Evolutionary conservation across 2,888 invertebrate genomes (phyloP), one percentile per base, ranked within the genome.

Genomic region (Dorcus parallelipipedus): DNA sequence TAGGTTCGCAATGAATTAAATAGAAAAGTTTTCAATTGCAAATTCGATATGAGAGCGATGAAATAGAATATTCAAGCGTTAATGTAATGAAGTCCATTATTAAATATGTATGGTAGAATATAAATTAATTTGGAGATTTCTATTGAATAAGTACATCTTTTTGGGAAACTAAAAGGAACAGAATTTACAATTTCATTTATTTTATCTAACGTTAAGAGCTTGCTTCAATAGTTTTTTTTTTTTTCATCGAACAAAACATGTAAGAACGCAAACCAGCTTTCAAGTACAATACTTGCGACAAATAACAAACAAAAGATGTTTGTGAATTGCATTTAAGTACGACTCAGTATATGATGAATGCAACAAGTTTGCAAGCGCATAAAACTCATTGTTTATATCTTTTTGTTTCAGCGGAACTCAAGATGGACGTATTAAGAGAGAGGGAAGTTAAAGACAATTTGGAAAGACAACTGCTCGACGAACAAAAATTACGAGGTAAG

Each of bases 401-500:
- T 20, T 62, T 80, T 81, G 77, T 87, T 87, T 56, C 87, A 97
- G 97, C 95, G 76, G 96, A 97, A 82, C 83, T 97, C 70, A 95
- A 95, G 82, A 94, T 95, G 93, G 96, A 96, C 80, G 89, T 96
- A 63, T 82, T 95, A 66, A 85, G 95, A 73, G 96, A 97, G 81
- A 83, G 95, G 73, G 96, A 96, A 83, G 89, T 93, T 62, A 91
- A 95, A 81, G 95, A 95, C 81, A 94, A 91, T 74, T 80, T 96
- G 74, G 96, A 97, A 81, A 88, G 95, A 79, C 95, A 95, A 82
- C 86, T 97, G 63, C 83, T 89, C 69, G 95, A 96, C 76, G 96
- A 97, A 80, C 92, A 95, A 81, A 95, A 95, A 86, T 87, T 92
- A 79, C 86, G 95, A 88, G 91, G 97, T 97, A 81, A 88, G 93